Evolutionary conservation across 2,888 invertebrate species (phyloP), one percentile per base, ranked within the genome.

Genomic region (Callosobruchus maculatus): DNA sequence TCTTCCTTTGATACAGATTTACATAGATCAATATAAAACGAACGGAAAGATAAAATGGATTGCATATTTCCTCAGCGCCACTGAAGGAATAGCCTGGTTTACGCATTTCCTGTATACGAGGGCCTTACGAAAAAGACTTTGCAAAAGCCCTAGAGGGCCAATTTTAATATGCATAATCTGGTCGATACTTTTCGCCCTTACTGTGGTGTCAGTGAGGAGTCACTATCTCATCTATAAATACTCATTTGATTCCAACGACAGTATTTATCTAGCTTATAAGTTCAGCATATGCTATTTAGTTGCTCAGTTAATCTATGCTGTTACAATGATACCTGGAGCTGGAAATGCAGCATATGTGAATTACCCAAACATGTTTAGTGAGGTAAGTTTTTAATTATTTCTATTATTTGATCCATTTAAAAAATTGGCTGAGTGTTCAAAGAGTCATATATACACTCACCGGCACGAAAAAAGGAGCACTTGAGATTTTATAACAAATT

Each of bases 61-160:
- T 73, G 93, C 95, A 85, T 92, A 94, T 83, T 89, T 95, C 69
- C 87, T 92, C 70, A 91, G 92, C 22, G 92, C 92, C 69, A 90
- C 93, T 2, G 91, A 95, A 84, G 92, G 92, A 78, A 86, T 95
- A 70, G 90, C 94, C 70, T 97, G 97, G 97, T 87, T 94, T 72
- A 89, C 95, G 21, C 97, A 97, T 87, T 91, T 94, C 80, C 91
- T 93, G 77, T 94, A 93, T 85, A 90, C 91, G 80, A 87, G 94
- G 79, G 91, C 93, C 2, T 86, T 95, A 73, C 92, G 92, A 80
- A 90, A 89, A 80, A 89, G 91, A 79, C 87, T 93, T 68, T 89
- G 90, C 0, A 84, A 90, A 76, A 93, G 93, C 87, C 90, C 93
- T 76, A 89, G 96, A 68, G 97, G 97, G 0, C 94, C 96, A 0